Evolutionary conservation across 2,797 vertebrate species (phyloP), one percentile per base, ranked within the genome.

Genomic region (Pseudochromis fuscus): DNA sequence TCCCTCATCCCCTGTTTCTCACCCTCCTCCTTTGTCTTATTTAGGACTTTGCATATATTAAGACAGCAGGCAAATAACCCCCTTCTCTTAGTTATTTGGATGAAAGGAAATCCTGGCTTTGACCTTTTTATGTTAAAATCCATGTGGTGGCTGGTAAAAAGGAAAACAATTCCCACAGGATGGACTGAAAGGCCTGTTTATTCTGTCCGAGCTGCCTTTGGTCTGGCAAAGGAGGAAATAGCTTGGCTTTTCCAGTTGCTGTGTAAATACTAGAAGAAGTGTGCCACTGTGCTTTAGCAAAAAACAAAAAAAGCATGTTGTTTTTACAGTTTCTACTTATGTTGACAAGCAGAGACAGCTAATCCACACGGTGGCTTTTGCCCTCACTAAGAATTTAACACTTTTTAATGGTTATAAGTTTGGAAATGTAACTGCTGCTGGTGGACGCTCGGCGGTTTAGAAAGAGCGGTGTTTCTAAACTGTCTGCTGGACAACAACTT

Each of bases 231-330:
- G 61, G 66, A 87, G 86, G 87, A 88, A 90, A 74, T 86, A 76
- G 82, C 80, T 90, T 53, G 76, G 80, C 82, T 88, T 88, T 87
- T 89, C 67, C 74, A 86, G 77, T 72, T 49, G 63, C 88, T 82
- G 42, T 72, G 82, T 87, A 89, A 93, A 88, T 84, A 87, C 79
- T 19, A 67, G 71, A 83, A 87, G 76, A 85, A 86, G 87, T 84
- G 90, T 90, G 84, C 82, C 85, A 86, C 87, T 87, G 88, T 85
- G 83, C 74, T 81, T 79, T 53, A 67, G 68, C 51, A 75, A 75
- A 87, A 87, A 75, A 35, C 69, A 75, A 86, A 85, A 72, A 68
- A 73, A 50, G 74, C 68, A 16, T 65, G 66, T 38, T 82, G 58
- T 80, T 91, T 89, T 90, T 80, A 82, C 72, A 86, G 59, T 63